Base-by-base conservation (phyloP, 2,888 invertebrate genomes). In the Onchidella celtica region DNA sequence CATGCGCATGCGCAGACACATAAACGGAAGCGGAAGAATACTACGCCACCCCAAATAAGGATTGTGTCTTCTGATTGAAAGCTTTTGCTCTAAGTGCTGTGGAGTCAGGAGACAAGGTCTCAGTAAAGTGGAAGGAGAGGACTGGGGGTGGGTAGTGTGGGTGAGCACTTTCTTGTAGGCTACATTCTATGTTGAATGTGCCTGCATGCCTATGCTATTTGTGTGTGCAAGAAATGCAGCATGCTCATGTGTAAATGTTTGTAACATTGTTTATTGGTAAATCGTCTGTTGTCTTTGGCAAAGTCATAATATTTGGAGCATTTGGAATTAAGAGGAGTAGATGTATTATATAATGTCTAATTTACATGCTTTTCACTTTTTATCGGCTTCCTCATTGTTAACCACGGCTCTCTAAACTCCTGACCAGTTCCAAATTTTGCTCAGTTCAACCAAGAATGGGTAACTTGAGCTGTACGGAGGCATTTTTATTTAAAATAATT, bases 1-100 rank as follows among this genome's bases (percentile, higher is more conserved):
- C 24, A 24, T 66, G 55, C 76, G 66, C 76, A 76, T 76, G 66
- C 47, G 66, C 55, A n/a, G 65, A 40, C 38, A 40, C 61, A 29
- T 65, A 59, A 59, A 6, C 59, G 34, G 32, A 38, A 55, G 76
- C 47, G 55, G 47, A 55, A 32, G 65, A 36, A 17, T 66, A 47
- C 55, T 2, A 32, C 66, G 24, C 63, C 40, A 47, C 61, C 40
- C 40, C 63, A 27, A 63, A 63, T 74, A 36, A 74, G 74, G 66
- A 76, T 76, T 66, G 29, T 3, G 40, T 66, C 65, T 65, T 47
- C 24, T 21, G n/a, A 47, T 27, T 55, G 40, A 55, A 40, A 66
- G 38, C 17, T 11, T 47, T 47, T 47, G 9, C 47, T 11, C 47
- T 17, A 47, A 47, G 17, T 47, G 47, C 47, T 47, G 47, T 47